Base-by-base conservation (phyloP, 2,113 vertebrate species). In the Colaptes auratus region DNA sequence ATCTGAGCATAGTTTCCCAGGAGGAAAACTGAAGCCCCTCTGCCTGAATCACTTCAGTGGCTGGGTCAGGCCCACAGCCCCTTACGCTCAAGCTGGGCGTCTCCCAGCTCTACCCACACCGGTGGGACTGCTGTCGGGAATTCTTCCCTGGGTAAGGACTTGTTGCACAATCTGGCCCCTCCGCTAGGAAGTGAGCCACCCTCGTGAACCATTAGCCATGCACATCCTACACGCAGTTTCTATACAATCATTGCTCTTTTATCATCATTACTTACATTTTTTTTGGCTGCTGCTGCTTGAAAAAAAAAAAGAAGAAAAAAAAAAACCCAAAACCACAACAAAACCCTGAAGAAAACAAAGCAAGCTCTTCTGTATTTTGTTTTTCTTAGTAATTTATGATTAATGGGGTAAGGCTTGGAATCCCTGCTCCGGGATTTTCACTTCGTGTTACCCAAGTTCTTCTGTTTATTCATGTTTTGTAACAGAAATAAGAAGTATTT, bases 381-480 rank as follows among this genome's bases (percentile, higher is more conserved):
- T 95, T 96, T 96, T 81, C 95, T 86, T 93, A 67, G 88, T 88
- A 91, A 93, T 91, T 83, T 83, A 50, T 95, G 95, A 95, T 95
- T 95, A 95, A 92, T 92, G 67, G 82, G 58, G 50, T 88, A 81
- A 88, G 91, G 89, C 69, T 88, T 95, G 93, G 92, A 96, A 83
- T 88, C 84, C 13, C 56, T 77, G 12, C 87, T 82, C 55, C 24
- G 81, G 82, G 93, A 75, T 94, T 94, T 96, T 96, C 72, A 88
- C 87, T 77, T 74, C 19, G 28, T 67, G 28, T 96, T 95, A 95
- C 69, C 76, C 30, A 65, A 50, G 48, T 59, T 44, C 79, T 95
- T 90, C 92, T 92, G 85, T 95, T 95, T 95, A 90, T 95, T 95
- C 95, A 86, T 92, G 91, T 97, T 97, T 93, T 92, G 93, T 95